Evolutionary conservation across 2,113 vertebrate genomes (phyloP).

Genomic region (Prionailurus viverrinus): DNA sequence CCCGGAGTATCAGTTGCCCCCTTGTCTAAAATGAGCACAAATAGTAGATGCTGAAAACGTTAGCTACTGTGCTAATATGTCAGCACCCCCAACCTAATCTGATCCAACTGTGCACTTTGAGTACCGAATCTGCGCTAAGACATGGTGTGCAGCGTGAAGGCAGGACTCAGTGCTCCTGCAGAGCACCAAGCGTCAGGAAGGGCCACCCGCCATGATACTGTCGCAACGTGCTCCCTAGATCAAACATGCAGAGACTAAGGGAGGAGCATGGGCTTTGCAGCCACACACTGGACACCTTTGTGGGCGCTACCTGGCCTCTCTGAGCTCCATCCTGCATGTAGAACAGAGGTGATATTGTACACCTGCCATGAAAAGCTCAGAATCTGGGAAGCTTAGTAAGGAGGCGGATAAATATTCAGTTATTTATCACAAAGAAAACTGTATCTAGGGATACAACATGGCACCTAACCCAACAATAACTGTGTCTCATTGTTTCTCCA

Average conservation of each 20-base stretch:
- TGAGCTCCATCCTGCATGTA: not conserved
- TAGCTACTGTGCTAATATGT: not conserved
- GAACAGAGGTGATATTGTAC: not conserved
- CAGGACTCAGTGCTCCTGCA: not conserved
- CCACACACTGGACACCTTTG: not conserved
- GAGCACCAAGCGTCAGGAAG: not conserved
- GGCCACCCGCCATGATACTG: not conserved
- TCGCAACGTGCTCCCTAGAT: not conserved
- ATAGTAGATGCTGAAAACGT: not conserved
- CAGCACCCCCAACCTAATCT: not conserved
- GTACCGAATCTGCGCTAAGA: not conserved
- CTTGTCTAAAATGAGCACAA: not conserved
- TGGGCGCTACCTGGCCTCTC: not conserved
- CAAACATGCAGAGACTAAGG: not conserved
- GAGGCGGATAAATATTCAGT: not conserved
- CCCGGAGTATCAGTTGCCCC: not conserved
- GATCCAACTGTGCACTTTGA: not conserved
- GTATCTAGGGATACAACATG: not conserved
- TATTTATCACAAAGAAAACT: not conserved
- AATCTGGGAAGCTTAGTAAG: not conserved
- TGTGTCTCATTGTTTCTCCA: not conserved
- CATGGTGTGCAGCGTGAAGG: not conserved
- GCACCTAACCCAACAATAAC: not conserved
- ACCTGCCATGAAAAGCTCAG: not conserved
- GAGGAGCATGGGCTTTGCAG: fast-evolving